Base-by-base conservation (phyloP, 1,140 invertebrate species). In the Macrosteles quadrilineatus region DNA sequence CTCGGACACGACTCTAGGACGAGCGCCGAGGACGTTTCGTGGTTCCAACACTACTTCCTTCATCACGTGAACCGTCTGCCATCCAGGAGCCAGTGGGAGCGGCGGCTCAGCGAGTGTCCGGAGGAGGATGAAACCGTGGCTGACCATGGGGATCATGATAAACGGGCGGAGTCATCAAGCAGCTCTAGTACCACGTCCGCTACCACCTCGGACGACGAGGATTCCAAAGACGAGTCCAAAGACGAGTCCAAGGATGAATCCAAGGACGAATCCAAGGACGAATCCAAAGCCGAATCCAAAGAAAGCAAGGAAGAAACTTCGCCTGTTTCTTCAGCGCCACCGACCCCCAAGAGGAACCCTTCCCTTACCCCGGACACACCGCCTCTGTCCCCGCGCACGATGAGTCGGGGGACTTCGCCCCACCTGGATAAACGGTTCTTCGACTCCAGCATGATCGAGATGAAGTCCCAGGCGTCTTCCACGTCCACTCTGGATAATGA, bases 401-500 rank as follows among this genome's bases (percentile, higher is more conserved):
- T 67, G 43, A 72, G 72, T 40, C 65, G 72, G 69, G 75, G 68
- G 55, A 73, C 30, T 66, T 75, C 66, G 27, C 88, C 90, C 40
- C 91, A 93, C 79, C 82, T 90, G 40, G 91, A 92, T 78, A 89
- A 89, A 73, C 84, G 87, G 69, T 94, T 91, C 81, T 93, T 93
- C 76, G 91, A 93, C 78, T 87, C 87, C 71, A 91, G 89, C 71
- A 80, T 94, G 67, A 89, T 94, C 69, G 90, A 92, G 80, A 92
- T 94, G 81, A 90, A 90, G 76, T 89, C 88, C 70, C 86, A 87
- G 27, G 86, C 87, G 1, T 87, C 87, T 67, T 90, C 86, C 73
- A 85, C 62, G 62, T 83, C 84, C 40, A 87, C 87, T 0, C 78
- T 89, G 11, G 86, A 89, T 75, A 82, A 84, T 64, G 81, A 83